Evolutionary conservation across 2,797 vertebrate genomes (phyloP).

Genomic region (Gymnodraco acuticeps): DNA sequence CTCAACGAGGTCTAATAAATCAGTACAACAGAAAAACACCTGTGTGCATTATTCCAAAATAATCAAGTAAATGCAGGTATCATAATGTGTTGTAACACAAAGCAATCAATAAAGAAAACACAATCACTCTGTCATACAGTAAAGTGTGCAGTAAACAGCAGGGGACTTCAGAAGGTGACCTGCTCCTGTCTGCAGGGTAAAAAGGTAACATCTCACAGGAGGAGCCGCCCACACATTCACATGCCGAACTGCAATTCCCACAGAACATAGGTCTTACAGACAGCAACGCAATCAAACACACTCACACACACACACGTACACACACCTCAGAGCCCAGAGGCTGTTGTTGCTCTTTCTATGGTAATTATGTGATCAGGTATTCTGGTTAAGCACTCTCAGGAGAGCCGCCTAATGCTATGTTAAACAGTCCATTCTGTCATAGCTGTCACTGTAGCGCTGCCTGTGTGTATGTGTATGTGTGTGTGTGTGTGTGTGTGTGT

Average conservation of each 20-base stretch:
- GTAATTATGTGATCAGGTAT: constrained; percentile 75
- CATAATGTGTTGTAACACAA: not conserved
- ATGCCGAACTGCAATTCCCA: constrained; percentile 11
- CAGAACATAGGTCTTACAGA: constrained; percentile 27
- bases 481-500: not conserved
- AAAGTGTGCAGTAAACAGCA: not conserved
- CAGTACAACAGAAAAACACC: too few relatives aligned
- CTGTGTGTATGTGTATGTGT: not conserved
- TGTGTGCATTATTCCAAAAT: too few relatives aligned
- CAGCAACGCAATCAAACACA: constrained; percentile 25
- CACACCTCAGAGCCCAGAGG: constrained; percentile 36
- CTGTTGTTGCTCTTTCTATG: constrained; percentile 70
- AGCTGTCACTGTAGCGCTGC: constrained; percentile 45
- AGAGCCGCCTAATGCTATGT: constrained; percentile 58
- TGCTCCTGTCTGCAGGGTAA: constrained; percentile 3
- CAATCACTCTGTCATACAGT: not conserved
- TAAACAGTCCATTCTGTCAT: constrained; percentile 69
- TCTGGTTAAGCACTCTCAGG: constrained; percentile 69
- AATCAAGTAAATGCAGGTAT: not conserved
- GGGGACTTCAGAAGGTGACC: constrained; percentile 8
- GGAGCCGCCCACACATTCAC: not conserved
- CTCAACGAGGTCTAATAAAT: too few relatives aligned
- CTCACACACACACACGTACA: constrained; percentile 5
- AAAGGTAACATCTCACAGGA: constrained; percentile 23
- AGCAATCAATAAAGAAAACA: not conserved